Evolutionary conservation across 2,797 vertebrate genomes (phyloP).

Genomic region (Tenualosa ilisha): DNA sequence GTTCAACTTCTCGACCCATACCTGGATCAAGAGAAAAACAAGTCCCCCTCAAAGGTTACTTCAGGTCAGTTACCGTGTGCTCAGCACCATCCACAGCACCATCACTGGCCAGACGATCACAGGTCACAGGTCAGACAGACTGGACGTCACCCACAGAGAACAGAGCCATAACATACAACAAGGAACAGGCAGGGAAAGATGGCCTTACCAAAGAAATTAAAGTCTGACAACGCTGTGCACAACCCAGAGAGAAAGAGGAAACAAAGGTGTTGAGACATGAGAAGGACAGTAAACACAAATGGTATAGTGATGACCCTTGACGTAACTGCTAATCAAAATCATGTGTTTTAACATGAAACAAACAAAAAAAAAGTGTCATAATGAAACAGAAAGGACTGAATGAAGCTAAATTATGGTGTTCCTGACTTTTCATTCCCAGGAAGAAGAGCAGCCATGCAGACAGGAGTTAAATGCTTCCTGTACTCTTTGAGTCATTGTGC

Average conservation of each 20-base stretch:
- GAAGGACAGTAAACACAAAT: background rate
- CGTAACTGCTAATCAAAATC: background rate
- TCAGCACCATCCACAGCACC: background rate
- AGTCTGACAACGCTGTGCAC: constrained; percentile 81
- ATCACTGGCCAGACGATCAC: background rate
- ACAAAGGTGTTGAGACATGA: constrained; percentile 51
- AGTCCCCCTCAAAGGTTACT: background rate
- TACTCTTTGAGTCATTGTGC: background rate
- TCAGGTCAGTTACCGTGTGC: background rate
- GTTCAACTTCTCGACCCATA: constrained; percentile 98
- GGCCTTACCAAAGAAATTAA: constrained; percentile 89
- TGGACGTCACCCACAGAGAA: background rate
- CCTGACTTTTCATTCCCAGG: background rate
- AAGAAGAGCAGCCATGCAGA: background rate
- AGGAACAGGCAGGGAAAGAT: background rate
- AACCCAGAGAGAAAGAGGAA: constrained; percentile 63
- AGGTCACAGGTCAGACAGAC: background rate
- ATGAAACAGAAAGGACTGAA: background rate
- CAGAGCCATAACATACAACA: constrained; percentile 10
- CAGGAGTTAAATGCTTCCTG: background rate
- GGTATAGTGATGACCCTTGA: background rate
- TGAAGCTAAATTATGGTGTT: background rate
- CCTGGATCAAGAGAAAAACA: constrained; percentile 72
- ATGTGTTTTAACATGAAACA: background rate
- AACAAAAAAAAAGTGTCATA: background rate